These are phyloP conservation scores for Luffia ferchaultella DNA, from an alignment of 2,888 invertebrate species.

Conservation along the genomic window DNA sequence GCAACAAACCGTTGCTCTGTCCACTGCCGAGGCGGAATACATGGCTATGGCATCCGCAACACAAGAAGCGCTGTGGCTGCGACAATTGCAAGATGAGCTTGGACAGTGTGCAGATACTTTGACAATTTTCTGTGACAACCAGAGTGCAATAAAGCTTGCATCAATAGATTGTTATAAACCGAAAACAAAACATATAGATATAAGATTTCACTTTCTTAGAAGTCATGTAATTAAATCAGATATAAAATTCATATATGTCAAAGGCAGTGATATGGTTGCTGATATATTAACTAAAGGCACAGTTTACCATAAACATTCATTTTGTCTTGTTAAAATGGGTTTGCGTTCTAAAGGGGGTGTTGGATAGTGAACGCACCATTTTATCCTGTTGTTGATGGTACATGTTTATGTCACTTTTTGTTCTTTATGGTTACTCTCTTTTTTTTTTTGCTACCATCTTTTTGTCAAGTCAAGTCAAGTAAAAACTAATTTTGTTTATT, in stretches of 20 bases:
- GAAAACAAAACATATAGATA: neutral
- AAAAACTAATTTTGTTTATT: no score
- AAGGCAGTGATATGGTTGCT: neutral
- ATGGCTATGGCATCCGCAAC: neutral
- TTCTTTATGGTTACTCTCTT: no score
- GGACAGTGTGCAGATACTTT: neutral
- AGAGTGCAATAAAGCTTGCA: neutral
- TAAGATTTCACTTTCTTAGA: neutral
- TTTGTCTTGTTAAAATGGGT: neutral
- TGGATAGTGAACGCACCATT: neutral
- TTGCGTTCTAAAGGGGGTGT: neutral
- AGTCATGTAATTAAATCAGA: neutral
- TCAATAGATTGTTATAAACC: neutral
- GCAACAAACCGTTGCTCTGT: conserved; percentile 4
- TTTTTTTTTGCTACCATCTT: no score
- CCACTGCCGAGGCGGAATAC: neutral
- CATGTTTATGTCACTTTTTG: no score
- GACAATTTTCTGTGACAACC: neutral
- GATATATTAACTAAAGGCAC: neutral
- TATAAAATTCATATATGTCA: neutral
- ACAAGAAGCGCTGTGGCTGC: neutral
- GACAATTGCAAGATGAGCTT: neutral
- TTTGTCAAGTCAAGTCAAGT: no score
- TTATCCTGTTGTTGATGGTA: neutral
- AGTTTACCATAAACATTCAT: neutral